These are phyloP conservation scores for Drosophila kuntzei DNA, from an alignment of 2,888 invertebrate genomes.

Conservation along the genomic window DNA sequence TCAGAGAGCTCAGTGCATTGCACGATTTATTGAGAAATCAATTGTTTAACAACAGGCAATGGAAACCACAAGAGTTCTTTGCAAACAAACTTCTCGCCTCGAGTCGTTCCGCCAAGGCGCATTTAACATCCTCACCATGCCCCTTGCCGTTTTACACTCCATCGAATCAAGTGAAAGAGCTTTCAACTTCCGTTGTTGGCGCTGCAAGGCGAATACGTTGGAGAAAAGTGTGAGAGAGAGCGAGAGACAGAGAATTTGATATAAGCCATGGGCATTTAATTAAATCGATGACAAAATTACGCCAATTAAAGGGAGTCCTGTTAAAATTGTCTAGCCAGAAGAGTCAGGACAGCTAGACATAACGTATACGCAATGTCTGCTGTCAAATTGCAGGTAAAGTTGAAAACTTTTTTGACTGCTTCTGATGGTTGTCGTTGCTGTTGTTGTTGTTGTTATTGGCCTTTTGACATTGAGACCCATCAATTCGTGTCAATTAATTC, in stretches of 20 bases:
- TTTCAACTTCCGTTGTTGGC: conserved; percentile 74
- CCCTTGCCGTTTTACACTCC: not conserved
- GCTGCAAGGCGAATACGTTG: conserved; percentile 51
- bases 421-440: conserved; percentile 5
- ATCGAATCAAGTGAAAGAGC: conserved; percentile 37
- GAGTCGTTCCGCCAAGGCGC: conserved; percentile 61
- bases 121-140: conserved; percentile 15
- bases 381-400: conserved; percentile 79
- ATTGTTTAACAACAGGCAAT: conserved; percentile 81
- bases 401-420: conserved; percentile 55
- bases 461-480: conserved; percentile 82
- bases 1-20: conserved; percentile 69
- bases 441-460: conserved; percentile 47
- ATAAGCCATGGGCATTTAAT: conserved; percentile 76
- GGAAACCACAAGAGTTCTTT: conserved; percentile 81
- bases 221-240: not conserved
- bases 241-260: conserved; percentile 9
- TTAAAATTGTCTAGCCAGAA: conserved; percentile 72
- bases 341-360: conserved; percentile 26
- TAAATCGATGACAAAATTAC: conserved; percentile 81
- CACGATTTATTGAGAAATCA: conserved; percentile 81
- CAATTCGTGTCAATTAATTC: conserved; percentile 84
- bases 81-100: conserved; percentile 81
- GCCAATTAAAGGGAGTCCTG: conserved; percentile 79
- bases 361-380: conserved; percentile 66